Conservation (phyloP, 2,113 vertebrate genomes). For the Myrmecophaga tridactyla region DNA sequence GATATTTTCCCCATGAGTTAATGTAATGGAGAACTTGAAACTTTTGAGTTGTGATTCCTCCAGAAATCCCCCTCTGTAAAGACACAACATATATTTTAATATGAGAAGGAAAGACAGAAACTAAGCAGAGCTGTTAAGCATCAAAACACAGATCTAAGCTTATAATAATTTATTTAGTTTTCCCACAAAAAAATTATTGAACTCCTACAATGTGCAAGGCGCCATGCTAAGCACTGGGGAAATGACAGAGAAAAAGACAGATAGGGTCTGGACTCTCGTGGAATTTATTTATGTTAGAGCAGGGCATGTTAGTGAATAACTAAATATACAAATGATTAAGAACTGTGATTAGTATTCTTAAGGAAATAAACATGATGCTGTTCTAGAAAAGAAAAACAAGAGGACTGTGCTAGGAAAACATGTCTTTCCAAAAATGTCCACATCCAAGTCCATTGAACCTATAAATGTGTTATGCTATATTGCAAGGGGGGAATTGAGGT, state of each 20-base stretch:
- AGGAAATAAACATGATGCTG: background rate
- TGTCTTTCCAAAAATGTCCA: background rate
- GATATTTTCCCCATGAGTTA: background rate
- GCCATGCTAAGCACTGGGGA: background rate
- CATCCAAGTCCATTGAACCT: background rate
- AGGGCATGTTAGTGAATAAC: background rate
- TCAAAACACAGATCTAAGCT: slow-evolving; percentile 22
- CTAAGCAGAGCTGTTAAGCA: background rate
- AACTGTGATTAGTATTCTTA: background rate
- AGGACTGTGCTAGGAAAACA: background rate
- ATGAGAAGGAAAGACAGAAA: slow-evolving; percentile 29
- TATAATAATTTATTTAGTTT: background rate
- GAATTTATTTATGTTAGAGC: slow-evolving; percentile 18
- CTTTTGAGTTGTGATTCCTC: background rate
- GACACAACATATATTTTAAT: background rate
- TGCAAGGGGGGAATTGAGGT: background rate
- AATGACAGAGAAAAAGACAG: background rate
- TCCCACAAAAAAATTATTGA: background rate
- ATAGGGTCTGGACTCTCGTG: background rate
- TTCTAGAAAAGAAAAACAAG: background rate
- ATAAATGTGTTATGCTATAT: background rate
- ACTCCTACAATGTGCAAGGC: background rate
- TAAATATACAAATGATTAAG: background rate
- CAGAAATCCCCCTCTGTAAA: slow-evolving; percentile 1
- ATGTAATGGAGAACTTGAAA: background rate